phyloP scores from a whole-genome alignment of 2,113 vertebrate species.

The Enhydra lutris region DNA sequence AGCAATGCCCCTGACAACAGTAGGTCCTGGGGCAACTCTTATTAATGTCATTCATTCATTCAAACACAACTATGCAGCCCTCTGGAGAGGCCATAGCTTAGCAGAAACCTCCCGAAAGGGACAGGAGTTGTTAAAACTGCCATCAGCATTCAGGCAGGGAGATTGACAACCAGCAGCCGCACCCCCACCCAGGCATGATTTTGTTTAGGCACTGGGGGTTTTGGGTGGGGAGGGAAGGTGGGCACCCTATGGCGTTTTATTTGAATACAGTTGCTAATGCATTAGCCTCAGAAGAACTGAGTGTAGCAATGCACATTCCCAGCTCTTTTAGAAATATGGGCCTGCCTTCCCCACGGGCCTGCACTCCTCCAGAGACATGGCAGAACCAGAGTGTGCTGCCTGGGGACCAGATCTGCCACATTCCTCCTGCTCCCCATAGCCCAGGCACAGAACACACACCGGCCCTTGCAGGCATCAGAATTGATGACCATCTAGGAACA shows the following conservation, averaged over 20 bases:
- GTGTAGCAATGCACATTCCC: accelerated
- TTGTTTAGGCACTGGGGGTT: background rate
- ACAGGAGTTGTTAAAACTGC: background rate
- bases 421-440: background rate
- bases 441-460: background rate
- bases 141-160: accelerated
- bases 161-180: accelerated
- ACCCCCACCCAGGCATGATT: background rate
- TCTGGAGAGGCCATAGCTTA: background rate
- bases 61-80: background rate
- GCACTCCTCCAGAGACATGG: background rate
- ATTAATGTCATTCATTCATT: accelerated
- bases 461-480: background rate
- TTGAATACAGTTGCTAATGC: background rate
- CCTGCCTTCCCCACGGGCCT: accelerated
- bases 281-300: background rate
- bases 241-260: background rate
- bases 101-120: background rate
- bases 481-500: accelerated
- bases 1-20: too few relatives aligned
- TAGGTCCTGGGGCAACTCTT: background rate
- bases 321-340: background rate
- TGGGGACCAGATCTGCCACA: background rate
- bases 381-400: background rate
- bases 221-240: accelerated